These are phyloP conservation scores for Machaerirhynchus nigripectus DNA, from an alignment of 2,113 vertebrate species.

Conservation along the genomic window DNA sequence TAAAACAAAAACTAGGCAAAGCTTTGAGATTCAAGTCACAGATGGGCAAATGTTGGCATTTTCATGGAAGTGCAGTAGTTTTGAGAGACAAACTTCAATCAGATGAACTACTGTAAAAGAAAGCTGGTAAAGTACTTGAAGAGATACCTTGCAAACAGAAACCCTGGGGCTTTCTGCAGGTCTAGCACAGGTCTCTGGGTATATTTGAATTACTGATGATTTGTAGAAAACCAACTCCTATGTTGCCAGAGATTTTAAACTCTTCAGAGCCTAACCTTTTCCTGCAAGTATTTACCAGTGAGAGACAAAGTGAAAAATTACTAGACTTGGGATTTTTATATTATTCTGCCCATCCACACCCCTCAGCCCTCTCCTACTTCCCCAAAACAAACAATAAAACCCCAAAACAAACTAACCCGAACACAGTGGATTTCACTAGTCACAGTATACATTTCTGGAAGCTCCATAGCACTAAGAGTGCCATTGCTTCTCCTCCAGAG, in stretches of 20 bases:
- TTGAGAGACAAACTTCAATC: not conserved
- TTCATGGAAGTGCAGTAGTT: not conserved
- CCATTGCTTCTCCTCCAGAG: not conserved
- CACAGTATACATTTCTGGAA: not conserved
- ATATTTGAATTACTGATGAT: not conserved
- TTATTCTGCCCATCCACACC: not conserved
- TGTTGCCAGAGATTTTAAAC: not conserved
- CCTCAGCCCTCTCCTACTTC: not conserved
- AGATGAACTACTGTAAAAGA: not conserved
- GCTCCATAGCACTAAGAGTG: not conserved
- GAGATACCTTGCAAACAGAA: not conserved
- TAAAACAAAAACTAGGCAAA: not conserved
- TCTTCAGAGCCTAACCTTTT: not conserved
- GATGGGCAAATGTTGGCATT: not conserved
- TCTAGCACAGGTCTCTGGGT: not conserved
- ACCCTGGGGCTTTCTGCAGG: not conserved
- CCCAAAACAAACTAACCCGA: not conserved
- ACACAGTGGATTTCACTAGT: not conserved
- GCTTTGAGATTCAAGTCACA: not conserved
- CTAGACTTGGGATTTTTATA: not conserved
- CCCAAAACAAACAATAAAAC: not conserved
- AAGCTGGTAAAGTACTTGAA: not conserved
- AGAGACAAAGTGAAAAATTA: not conserved
- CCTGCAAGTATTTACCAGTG: not conserved
- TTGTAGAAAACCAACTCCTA: not conserved